Percentiles rank a stretch among this genome's conserved stretches.
phyloP scores from a whole-genome alignment of 2,113 vertebrate species.

The Ageneiosus marmoratus region DNA sequence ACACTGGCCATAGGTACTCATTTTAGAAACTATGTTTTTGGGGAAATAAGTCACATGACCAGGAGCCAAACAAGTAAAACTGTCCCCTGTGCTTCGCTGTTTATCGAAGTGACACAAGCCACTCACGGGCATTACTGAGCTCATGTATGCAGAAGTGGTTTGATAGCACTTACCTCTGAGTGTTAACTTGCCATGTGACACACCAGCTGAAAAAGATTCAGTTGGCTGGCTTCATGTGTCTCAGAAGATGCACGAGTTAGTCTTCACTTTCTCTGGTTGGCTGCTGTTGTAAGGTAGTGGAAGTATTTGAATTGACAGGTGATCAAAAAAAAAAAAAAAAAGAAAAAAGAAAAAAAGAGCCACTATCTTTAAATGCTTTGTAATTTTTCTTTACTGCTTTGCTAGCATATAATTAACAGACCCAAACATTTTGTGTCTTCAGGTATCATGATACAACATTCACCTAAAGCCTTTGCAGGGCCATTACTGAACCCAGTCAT shows the following conservation, averaged over 20 bases:
- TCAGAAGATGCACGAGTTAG: not conserved
- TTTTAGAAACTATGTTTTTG: too few species aligned
- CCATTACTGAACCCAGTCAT: not conserved
- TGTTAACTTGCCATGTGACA: not conserved
- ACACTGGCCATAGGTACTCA: not conserved
- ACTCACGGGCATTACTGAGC: not conserved
- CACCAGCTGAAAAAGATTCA: not conserved
- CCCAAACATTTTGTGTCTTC: not conserved
- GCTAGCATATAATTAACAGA: not conserved
- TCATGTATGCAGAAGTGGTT: not conserved
- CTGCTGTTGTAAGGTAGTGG: not conserved
- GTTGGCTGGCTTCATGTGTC: not conserved
- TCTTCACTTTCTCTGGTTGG: not conserved
- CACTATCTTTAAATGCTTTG: not conserved
- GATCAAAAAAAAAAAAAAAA: too few species aligned
- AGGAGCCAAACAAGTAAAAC: too few species aligned
- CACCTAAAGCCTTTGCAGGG: not conserved
- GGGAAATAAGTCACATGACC: too few species aligned
- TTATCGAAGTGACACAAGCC: not conserved
- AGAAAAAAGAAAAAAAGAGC: not conserved
- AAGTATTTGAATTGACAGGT: too few species aligned
- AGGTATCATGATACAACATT: not conserved
- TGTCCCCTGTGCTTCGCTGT: too few species aligned
- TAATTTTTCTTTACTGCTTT: not conserved
- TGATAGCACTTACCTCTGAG: too few species aligned